A percentile compares a stretch with the other conserved stretches of the same genome.
phyloP scores from a whole-genome alignment of 2,888 invertebrate species.

The Acronicta psi region DNA sequence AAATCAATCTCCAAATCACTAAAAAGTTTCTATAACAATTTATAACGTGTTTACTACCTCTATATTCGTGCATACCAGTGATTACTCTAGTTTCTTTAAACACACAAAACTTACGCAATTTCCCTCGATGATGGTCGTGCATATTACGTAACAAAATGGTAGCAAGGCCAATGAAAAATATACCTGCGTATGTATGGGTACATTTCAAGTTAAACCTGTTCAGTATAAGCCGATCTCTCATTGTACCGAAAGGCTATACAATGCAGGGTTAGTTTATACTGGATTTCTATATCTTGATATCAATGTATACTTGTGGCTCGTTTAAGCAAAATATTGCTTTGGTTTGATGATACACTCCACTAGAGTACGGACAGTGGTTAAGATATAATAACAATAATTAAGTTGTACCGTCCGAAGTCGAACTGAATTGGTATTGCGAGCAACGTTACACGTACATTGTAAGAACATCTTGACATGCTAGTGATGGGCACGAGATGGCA shows the following conservation, averaged over 20 bases:
- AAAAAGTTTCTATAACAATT: constrained; percentile 22
- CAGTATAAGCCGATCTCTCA: no score
- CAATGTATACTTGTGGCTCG: constrained; percentile 53
- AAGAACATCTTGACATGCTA: not conserved
- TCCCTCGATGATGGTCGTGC: constrained; percentile 59
- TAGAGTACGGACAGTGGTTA: constrained; percentile 66
- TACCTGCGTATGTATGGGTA: no score
- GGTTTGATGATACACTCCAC: constrained; percentile 73
- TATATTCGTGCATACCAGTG: constrained; percentile 31
- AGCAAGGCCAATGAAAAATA: constrained; percentile 69
- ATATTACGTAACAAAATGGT: constrained; percentile 65
- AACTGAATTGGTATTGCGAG: constrained; percentile 23
- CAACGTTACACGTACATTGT: constrained; percentile 14
- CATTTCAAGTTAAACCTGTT: no score
- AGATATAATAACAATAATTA: constrained; percentile 81
- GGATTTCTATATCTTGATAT: no score
- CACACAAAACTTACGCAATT: constrained; percentile 64
- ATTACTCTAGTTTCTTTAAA: constrained; percentile 53
- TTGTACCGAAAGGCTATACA: no score
- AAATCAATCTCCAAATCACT: constrained; percentile 24
- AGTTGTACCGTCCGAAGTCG: constrained; percentile 51
- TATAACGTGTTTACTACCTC: constrained; percentile 27
- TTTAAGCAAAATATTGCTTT: constrained; percentile 71
- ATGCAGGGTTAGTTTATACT: no score
- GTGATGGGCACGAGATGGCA: no score